Conservation (phyloP, 2,113 vertebrate genomes). For the Globicephala melas region DNA sequence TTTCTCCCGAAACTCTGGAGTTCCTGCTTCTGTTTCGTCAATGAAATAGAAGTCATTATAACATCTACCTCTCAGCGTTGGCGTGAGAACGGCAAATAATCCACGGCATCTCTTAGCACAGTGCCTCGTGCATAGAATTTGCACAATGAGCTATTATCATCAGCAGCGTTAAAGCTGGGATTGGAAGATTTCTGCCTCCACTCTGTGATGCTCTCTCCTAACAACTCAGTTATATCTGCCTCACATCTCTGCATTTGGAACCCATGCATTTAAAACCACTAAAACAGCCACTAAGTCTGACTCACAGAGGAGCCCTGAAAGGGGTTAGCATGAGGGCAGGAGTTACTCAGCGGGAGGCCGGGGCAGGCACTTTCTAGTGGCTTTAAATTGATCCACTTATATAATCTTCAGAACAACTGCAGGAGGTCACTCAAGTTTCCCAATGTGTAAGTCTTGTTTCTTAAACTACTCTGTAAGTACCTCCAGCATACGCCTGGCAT, state of each 20-base stretch:
- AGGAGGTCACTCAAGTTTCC: neutral
- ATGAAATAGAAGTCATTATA: neutral
- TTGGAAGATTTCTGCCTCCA: neutral
- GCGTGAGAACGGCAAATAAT: neutral
- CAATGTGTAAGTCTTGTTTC: neutral
- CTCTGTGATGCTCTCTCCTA: neutral
- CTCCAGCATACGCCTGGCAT: neutral
- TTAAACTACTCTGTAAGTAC: neutral
- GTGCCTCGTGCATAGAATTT: neutral
- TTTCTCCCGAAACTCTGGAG: neutral
- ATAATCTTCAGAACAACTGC: neutral
- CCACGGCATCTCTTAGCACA: neutral
- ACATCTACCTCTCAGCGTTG: neutral
- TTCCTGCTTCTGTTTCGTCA: neutral
- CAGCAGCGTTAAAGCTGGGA: neutral
- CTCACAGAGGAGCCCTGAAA: neutral
- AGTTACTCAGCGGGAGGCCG: neutral
- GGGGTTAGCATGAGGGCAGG: neutral
- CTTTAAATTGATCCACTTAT: neutral
- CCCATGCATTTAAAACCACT: neutral
- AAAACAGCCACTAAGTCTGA: neutral
- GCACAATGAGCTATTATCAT: neutral
- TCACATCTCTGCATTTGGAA: neutral
- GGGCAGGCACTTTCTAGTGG: neutral
- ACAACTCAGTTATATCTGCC: neutral